phyloP scores from a whole-genome alignment of 2,797 vertebrate species.

The Sparus aurata region DNA sequence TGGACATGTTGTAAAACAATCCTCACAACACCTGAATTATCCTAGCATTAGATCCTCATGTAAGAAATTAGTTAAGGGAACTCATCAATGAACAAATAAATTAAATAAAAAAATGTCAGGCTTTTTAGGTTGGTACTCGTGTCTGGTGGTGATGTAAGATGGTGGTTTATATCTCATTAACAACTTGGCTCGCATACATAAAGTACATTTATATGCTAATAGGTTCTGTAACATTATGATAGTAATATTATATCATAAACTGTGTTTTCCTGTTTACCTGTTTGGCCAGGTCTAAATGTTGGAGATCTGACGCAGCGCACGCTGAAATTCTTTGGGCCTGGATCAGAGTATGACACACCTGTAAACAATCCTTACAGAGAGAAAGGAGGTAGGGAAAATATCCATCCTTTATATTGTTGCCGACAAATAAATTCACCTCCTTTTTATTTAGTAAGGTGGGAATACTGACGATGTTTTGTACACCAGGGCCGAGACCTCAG shows the following conservation, averaged over 20 bases:
- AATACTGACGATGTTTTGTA: neutral
- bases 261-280: neutral
- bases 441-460: neutral
- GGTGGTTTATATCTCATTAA: neutral
- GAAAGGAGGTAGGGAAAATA: conserved; percentile 70
- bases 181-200: too few relatives aligned
- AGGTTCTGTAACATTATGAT: neutral
- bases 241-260: too few relatives aligned
- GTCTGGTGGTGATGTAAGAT: neutral
- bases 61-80: neutral
- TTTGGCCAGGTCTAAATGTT: conserved; percentile 77
- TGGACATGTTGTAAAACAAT: neutral
- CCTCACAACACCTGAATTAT: neutral
- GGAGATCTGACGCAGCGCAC: conserved; percentile 82
- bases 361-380: conserved; percentile 84
- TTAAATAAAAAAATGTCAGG: too few relatives aligned
- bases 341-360: conserved; percentile 86
- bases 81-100: neutral
- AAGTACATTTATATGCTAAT: neutral
- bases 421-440: neutral
- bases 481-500: conserved; percentile 81
- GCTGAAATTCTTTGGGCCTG: conserved; percentile 83
- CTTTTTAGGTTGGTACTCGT: neutral
- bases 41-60: neutral
- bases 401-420: neutral